phyloP scores from a whole-genome alignment of 2,888 invertebrate genomes.

The Lissonota sp. region DNA sequence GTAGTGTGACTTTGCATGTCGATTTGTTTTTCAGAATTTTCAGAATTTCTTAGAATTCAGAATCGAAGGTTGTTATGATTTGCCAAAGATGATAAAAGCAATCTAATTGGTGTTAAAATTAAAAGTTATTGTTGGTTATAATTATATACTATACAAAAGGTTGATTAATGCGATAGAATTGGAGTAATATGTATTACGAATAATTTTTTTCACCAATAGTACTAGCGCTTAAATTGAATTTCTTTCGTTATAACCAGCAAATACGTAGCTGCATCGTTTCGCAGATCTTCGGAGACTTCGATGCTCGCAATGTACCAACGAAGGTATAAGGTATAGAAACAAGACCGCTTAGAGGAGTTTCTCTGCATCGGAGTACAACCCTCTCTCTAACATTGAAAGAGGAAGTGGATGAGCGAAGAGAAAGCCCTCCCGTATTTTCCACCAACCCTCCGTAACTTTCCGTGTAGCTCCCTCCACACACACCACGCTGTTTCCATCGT shows the following conservation, averaged over 20 bases:
- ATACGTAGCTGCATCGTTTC: neutral
- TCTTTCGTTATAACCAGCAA: no score
- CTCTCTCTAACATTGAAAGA: conserved; percentile 30
- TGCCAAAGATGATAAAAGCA: no score
- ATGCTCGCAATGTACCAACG: conserved; percentile 76
- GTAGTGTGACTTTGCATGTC: no score
- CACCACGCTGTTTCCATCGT: conserved; percentile 28
- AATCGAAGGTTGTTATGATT: no score
- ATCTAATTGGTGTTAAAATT: no score
- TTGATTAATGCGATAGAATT: no score
- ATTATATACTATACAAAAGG: no score
- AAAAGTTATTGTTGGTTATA: no score
- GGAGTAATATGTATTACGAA: no score
- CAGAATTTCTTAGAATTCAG: no score
- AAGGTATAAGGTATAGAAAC: neutral
- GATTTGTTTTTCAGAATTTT: no score
- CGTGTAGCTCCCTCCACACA: conserved; percentile 32
- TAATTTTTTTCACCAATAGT: neutral
- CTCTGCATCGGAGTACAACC: conserved; percentile 42
- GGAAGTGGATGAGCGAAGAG: conserved; percentile 53
- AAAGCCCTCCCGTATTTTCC: conserved; percentile 62
- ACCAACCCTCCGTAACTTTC: conserved; percentile 58
- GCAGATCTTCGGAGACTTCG: conserved; percentile 79
- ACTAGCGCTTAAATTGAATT: neutral
- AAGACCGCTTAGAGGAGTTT: conserved; percentile 45